Evolutionary conservation across 2,888 invertebrate species (phyloP).

Genomic region (Trichogramma evanescens): DNA sequence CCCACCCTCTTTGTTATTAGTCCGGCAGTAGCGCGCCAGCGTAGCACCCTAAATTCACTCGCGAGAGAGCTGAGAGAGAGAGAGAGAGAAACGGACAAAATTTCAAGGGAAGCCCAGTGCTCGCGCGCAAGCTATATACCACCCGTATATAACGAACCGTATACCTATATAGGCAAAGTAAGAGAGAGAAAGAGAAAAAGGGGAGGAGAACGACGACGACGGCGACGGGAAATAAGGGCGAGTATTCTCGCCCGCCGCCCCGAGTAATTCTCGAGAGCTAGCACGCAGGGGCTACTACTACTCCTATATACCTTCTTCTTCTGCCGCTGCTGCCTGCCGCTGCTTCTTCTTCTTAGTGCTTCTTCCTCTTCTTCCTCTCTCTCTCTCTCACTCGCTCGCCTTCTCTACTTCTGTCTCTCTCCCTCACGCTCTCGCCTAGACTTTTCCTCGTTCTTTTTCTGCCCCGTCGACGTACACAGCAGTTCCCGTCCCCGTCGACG

Average conservation of each 20-base stretch:
- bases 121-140: not conserved
- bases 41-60: conserved; percentile 22
- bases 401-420: conserved; percentile 2
- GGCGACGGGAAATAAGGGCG: conserved; percentile 16
- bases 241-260: not conserved
- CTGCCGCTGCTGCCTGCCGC: conserved; percentile 10
- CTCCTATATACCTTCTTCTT: not conserved
- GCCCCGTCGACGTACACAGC: not conserved
- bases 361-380: conserved; percentile 4
- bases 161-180: conserved; percentile 19
- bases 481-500: too few species aligned
- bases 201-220: conserved; percentile 1
- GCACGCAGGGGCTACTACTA: conserved; percentile 19
- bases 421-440: not conserved
- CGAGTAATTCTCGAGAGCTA: conserved; percentile 5
- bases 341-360: conserved; percentile 3
- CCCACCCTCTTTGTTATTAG: conserved; percentile 20
- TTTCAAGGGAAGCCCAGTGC: not conserved
- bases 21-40: conserved; percentile 5
- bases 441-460: conserved; percentile 9
- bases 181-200: conserved; percentile 18
- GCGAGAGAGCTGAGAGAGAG: conserved; percentile 2
- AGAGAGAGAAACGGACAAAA: not conserved
- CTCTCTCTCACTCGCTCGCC: conserved; percentile 7
- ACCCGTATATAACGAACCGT: not conserved